phyloP scores from a whole-genome alignment of 1,140 invertebrate genomes.

The Notospermus geniculatus region DNA sequence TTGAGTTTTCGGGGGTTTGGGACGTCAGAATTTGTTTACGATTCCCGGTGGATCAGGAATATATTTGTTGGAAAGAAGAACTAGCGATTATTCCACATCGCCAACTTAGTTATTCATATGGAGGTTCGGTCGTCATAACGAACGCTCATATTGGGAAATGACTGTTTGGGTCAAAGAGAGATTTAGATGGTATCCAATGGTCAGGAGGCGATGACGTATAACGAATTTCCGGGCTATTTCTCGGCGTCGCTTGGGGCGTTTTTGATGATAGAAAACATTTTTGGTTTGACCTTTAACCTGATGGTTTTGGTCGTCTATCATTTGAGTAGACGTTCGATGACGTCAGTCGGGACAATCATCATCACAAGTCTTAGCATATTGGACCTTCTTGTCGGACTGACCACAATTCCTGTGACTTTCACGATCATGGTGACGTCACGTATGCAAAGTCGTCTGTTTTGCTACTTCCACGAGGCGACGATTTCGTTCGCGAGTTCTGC shows the following conservation, averaged over 20 bases:
- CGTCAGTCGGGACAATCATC: neutral
- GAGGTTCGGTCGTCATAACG: no score
- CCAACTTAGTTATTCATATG: no score
- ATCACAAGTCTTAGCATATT: neutral
- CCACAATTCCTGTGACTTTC: neutral
- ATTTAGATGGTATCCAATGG: no score
- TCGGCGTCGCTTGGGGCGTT: neutral
- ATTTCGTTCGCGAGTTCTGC: constrained; percentile 5
- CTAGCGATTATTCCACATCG: no score
- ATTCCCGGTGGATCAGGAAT: no score
- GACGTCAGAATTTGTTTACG: no score
- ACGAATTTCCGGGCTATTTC: constrained; percentile 4
- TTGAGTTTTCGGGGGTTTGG: no score
- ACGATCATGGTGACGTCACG: constrained; percentile 8
- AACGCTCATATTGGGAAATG: no score
- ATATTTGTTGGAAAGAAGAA: no score
- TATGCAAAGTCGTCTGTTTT: constrained; percentile 4
- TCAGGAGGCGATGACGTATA: neutral
- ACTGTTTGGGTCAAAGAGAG: no score
- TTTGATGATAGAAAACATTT: constrained; percentile 5
- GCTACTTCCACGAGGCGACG: constrained; percentile 5
- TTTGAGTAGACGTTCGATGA: neutral
- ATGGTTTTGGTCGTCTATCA: constrained; percentile 7
- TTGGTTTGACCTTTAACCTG: neutral
- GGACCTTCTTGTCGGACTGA: constrained; percentile 3